A percentile compares a stretch with the other conserved stretches of the same genome.
phyloP scores from a whole-genome alignment of 2,888 invertebrate genomes.

The Pollenia amentaria region DNA sequence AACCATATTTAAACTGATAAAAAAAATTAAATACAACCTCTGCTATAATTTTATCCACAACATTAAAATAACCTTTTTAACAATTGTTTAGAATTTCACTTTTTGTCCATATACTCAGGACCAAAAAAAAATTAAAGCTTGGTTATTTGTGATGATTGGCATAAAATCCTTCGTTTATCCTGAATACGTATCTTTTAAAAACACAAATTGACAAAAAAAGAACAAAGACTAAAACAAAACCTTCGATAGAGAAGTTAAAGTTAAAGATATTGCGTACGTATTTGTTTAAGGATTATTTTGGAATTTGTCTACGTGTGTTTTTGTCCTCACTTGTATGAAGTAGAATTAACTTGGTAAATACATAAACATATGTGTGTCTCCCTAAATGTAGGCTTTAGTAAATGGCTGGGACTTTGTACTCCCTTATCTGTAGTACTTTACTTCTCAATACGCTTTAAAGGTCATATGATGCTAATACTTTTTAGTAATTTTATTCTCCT shows the following conservation, averaged over 20 bases:
- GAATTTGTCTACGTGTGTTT: slow-evolving; percentile 51
- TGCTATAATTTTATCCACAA: slow-evolving; percentile 18
- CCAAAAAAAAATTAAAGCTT: slow-evolving; percentile 30
- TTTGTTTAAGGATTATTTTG: slow-evolving; percentile 62
- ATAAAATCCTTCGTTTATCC: slow-evolving; percentile 64
- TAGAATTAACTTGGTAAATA: not conserved
- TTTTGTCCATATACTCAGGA: not conserved
- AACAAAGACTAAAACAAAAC: not conserved
- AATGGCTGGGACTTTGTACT: slow-evolving; percentile 39
- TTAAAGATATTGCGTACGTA: slow-evolving; percentile 51
- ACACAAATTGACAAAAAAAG: not conserved
- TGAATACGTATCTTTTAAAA: slow-evolving; percentile 22
- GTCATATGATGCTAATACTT: slow-evolving; percentile 26
- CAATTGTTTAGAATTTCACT: slow-evolving; percentile 4
- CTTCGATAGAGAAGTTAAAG: slow-evolving; percentile 31
- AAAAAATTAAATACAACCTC: not conserved
- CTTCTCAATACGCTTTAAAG: slow-evolving; percentile 48
- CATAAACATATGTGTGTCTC: not conserved
- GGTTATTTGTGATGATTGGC: slow-evolving; percentile 68
- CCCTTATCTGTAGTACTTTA: slow-evolving; percentile 43
- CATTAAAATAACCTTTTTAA: not conserved
- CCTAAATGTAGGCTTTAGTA: slow-evolving; percentile 35
- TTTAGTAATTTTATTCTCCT: not conserved
- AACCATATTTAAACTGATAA: not conserved
- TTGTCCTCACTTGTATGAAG: not conserved